Evolutionary conservation across 2,113 vertebrate genomes (phyloP).

Genomic region (Verasper variegatus): DNA sequence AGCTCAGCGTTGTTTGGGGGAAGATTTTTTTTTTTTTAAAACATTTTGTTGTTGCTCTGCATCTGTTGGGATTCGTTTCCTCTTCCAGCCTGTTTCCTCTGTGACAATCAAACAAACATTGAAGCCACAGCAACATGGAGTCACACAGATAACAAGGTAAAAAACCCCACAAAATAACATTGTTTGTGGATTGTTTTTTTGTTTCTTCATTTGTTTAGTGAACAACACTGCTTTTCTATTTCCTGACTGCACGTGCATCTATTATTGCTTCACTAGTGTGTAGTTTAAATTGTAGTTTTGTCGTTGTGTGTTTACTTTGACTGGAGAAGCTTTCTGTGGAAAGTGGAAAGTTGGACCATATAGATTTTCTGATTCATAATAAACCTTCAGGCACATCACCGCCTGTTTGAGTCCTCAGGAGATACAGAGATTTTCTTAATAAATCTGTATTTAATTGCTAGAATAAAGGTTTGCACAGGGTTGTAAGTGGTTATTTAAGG

Average conservation of each 20-base stretch:
- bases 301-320: not conserved
- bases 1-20: constrained; percentile 46
- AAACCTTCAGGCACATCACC: not conserved
- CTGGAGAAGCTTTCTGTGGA: constrained; percentile 1
- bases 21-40: too few relatives aligned
- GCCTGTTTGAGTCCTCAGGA: not conserved
- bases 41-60: constrained; percentile 25
- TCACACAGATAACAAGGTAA: constrained; percentile 78
- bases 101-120: constrained; percentile 25
- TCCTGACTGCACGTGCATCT: constrained; percentile 41
- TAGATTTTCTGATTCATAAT: not conserved
- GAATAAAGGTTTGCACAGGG: not conserved
- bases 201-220: not conserved
- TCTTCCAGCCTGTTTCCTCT: constrained; percentile 12
- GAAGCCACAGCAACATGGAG: constrained; percentile 71
- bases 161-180: not conserved
- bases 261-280: not conserved
- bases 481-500: not conserved
- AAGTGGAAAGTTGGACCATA: constrained; percentile 16
- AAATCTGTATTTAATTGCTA: not conserved
- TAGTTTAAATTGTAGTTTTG: not conserved
- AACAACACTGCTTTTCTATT: not conserved
- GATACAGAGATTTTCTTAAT: not conserved
- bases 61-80: constrained; percentile 61
- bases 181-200: not conserved